These are phyloP conservation scores for Leptopilina myrica DNA, from an alignment of 2,888 invertebrate genomes.

Conservation along the genomic window DNA sequence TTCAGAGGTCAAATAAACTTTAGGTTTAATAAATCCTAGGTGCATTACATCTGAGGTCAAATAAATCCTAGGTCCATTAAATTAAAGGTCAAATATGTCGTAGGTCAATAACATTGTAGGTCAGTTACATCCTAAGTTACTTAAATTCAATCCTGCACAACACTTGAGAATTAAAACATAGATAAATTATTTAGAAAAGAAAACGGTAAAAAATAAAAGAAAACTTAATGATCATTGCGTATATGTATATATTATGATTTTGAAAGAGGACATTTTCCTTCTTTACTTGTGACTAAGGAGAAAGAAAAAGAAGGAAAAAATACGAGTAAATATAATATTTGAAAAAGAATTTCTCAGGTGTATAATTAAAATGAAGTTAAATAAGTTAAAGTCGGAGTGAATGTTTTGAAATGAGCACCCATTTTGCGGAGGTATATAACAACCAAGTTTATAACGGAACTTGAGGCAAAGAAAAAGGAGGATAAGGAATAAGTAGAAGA, in stretches of 20 bases:
- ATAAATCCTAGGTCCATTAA: too few relatives aligned
- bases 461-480: neutral
- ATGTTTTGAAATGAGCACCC: slow-evolving; percentile 48
- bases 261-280: neutral
- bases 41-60: too few relatives aligned
- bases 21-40: too few relatives aligned
- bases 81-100: neutral
- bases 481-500: too few relatives aligned
- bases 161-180: too few relatives aligned
- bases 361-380: slow-evolving; percentile 20
- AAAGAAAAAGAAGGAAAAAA: neutral
- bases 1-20: too few relatives aligned
- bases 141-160: too few relatives aligned
- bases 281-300: slow-evolving; percentile 21
- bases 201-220: neutral
- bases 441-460: slow-evolving; percentile 25
- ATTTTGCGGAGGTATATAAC: slow-evolving; percentile 22
- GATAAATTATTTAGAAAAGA: neutral
- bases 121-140: neutral
- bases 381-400: slow-evolving; percentile 4
- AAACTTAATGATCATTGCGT: neutral
- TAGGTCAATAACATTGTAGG: too few relatives aligned
- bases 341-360: slow-evolving; percentile 4
- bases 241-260: neutral
- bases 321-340: neutral